Conservation (phyloP, 1,140 invertebrate species). For the Trachymyrmex cornetzi region DNA sequence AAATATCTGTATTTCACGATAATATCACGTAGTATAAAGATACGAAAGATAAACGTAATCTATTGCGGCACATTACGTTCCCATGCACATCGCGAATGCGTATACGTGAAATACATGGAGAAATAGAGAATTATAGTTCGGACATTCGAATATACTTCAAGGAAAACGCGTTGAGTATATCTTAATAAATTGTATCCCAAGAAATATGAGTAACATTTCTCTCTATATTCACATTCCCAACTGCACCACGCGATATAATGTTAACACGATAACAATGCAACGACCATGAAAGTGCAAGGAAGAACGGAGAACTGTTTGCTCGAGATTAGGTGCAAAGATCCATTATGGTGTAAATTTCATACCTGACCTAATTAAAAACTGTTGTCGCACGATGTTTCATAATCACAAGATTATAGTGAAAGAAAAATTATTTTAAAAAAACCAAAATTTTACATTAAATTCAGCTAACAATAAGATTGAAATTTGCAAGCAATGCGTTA, state of each 20-base stretch:
- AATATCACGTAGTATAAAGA: slow-evolving; percentile 17
- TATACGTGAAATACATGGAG: slow-evolving; percentile 29
- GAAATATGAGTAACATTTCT: slow-evolving; percentile 45
- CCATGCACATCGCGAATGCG: neutral
- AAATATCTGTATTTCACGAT: slow-evolving; percentile 17
- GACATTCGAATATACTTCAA: slow-evolving; percentile 27
- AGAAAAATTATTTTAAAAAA: neutral
- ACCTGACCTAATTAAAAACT: slow-evolving; percentile 46
- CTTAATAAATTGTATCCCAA: slow-evolving; percentile 48
- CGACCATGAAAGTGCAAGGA: neutral
- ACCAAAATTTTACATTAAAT: neutral
- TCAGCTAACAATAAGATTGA: neutral
- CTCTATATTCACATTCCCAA: slow-evolving; percentile 21
- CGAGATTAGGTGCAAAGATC: slow-evolving; percentile 34
- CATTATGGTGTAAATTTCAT: slow-evolving; percentile 45
- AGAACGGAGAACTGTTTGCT: slow-evolving; percentile 24
- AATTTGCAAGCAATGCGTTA: neutral
- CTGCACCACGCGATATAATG: slow-evolving; percentile 10
- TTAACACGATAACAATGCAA: slow-evolving; percentile 35
- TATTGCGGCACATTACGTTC: slow-evolving; percentile 14
- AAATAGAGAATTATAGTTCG: slow-evolving; percentile 33
- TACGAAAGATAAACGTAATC: slow-evolving; percentile 19
- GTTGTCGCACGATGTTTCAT: slow-evolving; percentile 22
- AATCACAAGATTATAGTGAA: neutral
- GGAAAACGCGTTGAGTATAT: slow-evolving; percentile 13